Base-by-base conservation (phyloP, 2,797 vertebrate genomes). In the Phataginus tetradactyla region DNA sequence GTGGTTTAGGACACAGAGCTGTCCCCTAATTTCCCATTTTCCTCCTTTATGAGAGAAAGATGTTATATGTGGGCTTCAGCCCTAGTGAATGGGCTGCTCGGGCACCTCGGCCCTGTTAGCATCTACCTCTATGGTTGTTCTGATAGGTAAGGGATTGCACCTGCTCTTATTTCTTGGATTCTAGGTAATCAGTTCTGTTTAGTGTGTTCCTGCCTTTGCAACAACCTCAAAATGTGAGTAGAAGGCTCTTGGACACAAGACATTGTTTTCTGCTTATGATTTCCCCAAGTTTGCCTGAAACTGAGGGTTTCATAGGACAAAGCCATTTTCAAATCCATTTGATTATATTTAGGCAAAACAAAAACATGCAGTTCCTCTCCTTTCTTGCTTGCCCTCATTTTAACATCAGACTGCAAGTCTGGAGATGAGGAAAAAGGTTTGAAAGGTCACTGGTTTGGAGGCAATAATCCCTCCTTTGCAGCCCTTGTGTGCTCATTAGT, bases 361-460 rank as follows among this genome's bases (percentile, higher is more conserved):
- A 94, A 96, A 96, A 74, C 75, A 91, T 66, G 45, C 68, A 91
- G 71, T 80, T 42, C 83, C 32, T 88, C 51, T 95, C 66, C 63
- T 34, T 45, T 90, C 5, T 42, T 80, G 23, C 49, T 85, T 91
- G 14, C 37, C n/a, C 34, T 92, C 5, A 0, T 94, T 80, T 85
- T 49, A 77, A 77, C 27, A 68, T 51, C 32, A 55, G 63, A 53
- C 12, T 92, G 39, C 69, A 90, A 80, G 59, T 78, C 75, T 92
- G 66, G 74, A 91, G 66, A 21, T n/a, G 49, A 95, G 42, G 53
- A 86, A 80, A 77, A 64, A 53, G 7, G 15, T 68, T 68, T 34
- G 49, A 95, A 91, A 80, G 69, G 23, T n/a, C 81, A 34, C 8
- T 3, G 77, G n/a, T 42, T 49, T 42, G 51, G 71, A 68, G 51